Evolutionary conservation across 2,888 invertebrate species (phyloP).

Genomic region (Eubasilissa splendida): DNA sequence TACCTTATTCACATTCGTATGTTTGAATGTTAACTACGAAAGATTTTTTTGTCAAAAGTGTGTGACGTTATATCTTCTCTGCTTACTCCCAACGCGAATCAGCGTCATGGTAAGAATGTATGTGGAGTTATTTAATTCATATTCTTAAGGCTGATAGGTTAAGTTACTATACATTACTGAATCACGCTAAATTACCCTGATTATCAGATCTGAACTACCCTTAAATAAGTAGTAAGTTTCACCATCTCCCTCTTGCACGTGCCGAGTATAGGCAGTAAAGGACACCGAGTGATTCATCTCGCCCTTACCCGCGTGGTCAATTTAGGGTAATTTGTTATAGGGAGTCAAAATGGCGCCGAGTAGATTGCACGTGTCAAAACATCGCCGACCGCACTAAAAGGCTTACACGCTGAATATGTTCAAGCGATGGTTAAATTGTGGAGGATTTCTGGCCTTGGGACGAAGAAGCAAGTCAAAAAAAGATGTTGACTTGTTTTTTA

Average conservation of each 20-base stretch:
- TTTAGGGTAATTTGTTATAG: slow-evolving; percentile 42
- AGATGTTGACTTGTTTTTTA: too few species aligned
- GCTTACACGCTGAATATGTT: too few species aligned
- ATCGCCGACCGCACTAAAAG: background rate
- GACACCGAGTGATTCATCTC: slow-evolving; percentile 24
- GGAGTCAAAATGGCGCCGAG: slow-evolving; percentile 11
- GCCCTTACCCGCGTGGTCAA: slow-evolving; percentile 32
- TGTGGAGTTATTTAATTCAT: too few species aligned
- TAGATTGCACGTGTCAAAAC: slow-evolving; percentile 6
- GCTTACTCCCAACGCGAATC: too few species aligned
- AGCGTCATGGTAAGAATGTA: too few species aligned
- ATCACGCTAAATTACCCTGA: slow-evolving; percentile 22
- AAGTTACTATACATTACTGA: slow-evolving; percentile 4
- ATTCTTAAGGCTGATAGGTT: background rate
- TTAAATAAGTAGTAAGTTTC: background rate
- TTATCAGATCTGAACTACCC: slow-evolving; percentile 9
- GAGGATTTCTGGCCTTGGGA: too few species aligned
- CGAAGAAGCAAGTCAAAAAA: too few species aligned
- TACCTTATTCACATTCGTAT: too few species aligned
- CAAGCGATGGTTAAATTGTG: too few species aligned
- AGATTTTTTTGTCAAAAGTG: too few species aligned
- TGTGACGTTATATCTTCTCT: too few species aligned
- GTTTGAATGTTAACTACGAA: too few species aligned
- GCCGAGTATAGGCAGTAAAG: background rate
- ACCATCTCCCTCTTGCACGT: background rate